Evolutionary conservation across 2,113 vertebrate species (phyloP), one percentile per base, ranked within the genome.

Genomic region (Rhipidura dahli): DNA sequence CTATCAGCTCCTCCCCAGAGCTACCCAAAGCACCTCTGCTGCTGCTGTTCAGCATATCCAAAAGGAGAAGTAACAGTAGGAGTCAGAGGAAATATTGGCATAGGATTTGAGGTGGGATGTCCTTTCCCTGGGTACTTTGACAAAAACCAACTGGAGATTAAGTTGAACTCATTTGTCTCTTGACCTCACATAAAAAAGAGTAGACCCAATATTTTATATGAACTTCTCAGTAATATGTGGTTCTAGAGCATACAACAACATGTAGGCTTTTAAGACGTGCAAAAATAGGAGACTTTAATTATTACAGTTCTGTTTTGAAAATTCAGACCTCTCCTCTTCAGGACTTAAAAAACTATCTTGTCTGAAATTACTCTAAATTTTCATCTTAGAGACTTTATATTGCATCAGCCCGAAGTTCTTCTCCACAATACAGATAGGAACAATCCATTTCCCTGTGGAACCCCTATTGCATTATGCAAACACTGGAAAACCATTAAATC

Each of bases 171-270:
- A 0, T 49, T 50, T 54, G 15, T 54, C 47, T 78, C 61, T 51
- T 61, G 31, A 49, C 15, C 20, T 65, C 35, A 59, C 17, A 42
- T 28, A 54, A 50, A 78, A 82, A 28, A 21, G 11, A 49, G 19
- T 2, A 64, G 60, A 64, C 11, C 0, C 2, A n/a, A 2, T n/a
- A 37, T 84, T 78, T 56, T 13, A 57, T 3, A 3, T 50, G 1
- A 85, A 50, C 23, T 78, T 83, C 47, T 61, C 73, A 20, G 59
- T 22, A 89, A 15, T 47, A 23, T 12, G 44, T 40, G 39, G 20
- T 31, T 89, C 60, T 76, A 35, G 33, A 76, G 35, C 19, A 61
- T 8, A 10, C 9, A 87, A 26, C 8, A 90, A 19, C 15, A 47
- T 1, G 3, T 13, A 54, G 35, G 33, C 42, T 66, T 40, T 70